Evolutionary conservation across 2,113 vertebrate species (phyloP).

Genomic region (Toxotes chatareus): DNA sequence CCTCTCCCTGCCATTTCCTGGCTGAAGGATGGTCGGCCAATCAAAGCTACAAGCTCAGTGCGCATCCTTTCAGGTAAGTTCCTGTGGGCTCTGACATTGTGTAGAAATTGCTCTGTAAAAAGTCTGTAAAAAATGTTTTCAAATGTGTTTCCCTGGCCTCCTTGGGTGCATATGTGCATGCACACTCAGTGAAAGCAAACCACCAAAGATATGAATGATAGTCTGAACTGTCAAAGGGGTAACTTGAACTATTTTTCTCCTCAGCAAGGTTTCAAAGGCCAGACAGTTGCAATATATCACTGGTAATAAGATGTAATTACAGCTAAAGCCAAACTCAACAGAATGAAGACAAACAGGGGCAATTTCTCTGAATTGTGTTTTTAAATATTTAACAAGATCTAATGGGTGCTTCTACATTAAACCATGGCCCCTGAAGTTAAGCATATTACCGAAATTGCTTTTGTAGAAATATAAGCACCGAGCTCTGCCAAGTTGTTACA

Average conservation of each 20-base stretch:
- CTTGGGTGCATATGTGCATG: not conserved
- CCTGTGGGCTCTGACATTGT: not conserved
- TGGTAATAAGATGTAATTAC: constrained; percentile 47
- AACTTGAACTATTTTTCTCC: constrained; percentile 19
- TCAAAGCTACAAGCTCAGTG: constrained; percentile 83
- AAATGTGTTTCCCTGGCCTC: not conserved
- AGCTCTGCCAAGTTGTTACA: not conserved
- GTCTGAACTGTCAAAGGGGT: not conserved
- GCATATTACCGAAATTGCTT: not conserved
- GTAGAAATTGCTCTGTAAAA: not conserved
- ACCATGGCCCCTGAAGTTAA: not conserved
- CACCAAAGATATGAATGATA: not conserved
- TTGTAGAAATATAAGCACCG: not conserved
- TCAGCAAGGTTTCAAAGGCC: constrained; percentile 2
- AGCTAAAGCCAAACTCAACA: constrained; percentile 57
- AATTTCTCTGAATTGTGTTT: constrained; percentile 40
- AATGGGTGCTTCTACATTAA: constrained; percentile 21
- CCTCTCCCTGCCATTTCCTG: constrained; percentile 92
- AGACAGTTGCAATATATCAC: constrained; percentile 59
- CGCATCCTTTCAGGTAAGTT: constrained; percentile 91
- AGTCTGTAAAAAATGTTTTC: not conserved
- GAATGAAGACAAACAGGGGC: constrained; percentile 36
- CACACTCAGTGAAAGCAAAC: not conserved
- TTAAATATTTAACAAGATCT: constrained; percentile 42
- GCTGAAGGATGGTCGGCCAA: constrained; percentile 89